Evolutionary conservation across 2,797 vertebrate genomes (phyloP).

Genomic region (Garrulus glandarius): DNA sequence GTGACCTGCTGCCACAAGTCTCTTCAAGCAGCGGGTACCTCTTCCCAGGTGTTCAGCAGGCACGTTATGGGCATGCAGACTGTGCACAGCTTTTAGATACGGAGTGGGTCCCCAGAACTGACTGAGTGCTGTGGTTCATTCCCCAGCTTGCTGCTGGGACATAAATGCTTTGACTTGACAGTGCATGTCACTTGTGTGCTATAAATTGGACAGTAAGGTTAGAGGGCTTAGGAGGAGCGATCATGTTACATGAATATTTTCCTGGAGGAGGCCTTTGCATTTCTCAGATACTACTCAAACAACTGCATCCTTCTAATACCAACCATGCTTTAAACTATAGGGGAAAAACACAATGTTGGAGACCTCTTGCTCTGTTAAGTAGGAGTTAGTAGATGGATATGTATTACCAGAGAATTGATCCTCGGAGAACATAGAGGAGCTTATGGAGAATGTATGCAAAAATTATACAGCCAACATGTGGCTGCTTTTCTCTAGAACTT

Average conservation of each 20-base stretch:
- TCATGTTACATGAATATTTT: not conserved
- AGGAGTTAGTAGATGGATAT: not conserved
- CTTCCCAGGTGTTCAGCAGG: not conserved
- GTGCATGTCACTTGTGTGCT: not conserved
- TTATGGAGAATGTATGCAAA: not conserved
- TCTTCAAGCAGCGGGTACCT: not conserved
- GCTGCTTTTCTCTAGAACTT: not conserved
- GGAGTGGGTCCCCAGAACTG: rapidly evolving
- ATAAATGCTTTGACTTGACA: rapidly evolving
- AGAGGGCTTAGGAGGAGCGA: not conserved
- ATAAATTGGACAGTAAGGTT: not conserved
- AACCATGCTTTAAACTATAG: not conserved
- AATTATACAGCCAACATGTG: not conserved
- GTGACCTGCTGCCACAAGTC: not conserved
- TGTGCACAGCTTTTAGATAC: not conserved
- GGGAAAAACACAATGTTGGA: not conserved
- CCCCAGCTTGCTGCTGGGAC: not conserved
- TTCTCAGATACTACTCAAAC: not conserved
- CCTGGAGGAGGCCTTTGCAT: not conserved
- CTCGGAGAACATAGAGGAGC: not conserved
- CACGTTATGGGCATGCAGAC: rapidly evolving
- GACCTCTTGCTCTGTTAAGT: not conserved
- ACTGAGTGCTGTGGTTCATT: not conserved
- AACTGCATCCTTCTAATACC: not conserved
- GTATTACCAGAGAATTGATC: not conserved